Base-by-base conservation (phyloP, 2,797 vertebrate species). In the Lycodopsis pacificus region DNA sequence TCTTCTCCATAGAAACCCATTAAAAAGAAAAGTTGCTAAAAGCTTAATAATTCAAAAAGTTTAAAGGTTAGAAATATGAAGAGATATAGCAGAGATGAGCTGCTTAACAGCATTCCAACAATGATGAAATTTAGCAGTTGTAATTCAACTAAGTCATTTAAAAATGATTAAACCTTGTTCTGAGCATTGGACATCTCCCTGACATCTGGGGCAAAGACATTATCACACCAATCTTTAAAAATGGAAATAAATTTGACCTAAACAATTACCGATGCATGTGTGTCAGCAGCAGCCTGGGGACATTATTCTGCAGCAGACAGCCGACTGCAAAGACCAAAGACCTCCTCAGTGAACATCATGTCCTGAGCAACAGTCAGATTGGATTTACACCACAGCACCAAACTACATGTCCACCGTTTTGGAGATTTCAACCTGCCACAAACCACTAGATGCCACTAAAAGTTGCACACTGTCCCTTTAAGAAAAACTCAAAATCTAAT, bases 271-370 rank as follows among this genome's bases (percentile, higher is more conserved):
- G 22, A 69, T 22, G 27, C 8, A 34, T 22, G 22, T 48, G 68
- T 48, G 68, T 71, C 68, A 59, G 68, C 51, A 57, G 15, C 27
- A 4, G 4, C 54, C 53, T 27, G 53, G 14, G 53, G 14, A 56
- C 15, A 8, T 56, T 30, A 9, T 56, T 30, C 54, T 56, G 54
- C 51, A 54, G 51, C 51, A 7, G 27, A 54, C 51, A 54, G 25
- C 25, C 22, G 51, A 54, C 22, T 58, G 54, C 22, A 42, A 44
- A 30, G 36, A 69, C 38, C 22, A 42, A 44, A 30, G 36, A 69
- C 38, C 32, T 57, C 51, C 66, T 56, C 40, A 32, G 25, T 8
- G 25, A 70, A 58, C 53, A 70, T 13, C 15, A 58, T 70, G 53
- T 20, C 38, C 51, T 44, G 38, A 57, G 38, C 53, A 54, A 53